phyloP scores from a whole-genome alignment of 1,140 invertebrate species.

The Venustaconcha ellipsiformis region DNA sequence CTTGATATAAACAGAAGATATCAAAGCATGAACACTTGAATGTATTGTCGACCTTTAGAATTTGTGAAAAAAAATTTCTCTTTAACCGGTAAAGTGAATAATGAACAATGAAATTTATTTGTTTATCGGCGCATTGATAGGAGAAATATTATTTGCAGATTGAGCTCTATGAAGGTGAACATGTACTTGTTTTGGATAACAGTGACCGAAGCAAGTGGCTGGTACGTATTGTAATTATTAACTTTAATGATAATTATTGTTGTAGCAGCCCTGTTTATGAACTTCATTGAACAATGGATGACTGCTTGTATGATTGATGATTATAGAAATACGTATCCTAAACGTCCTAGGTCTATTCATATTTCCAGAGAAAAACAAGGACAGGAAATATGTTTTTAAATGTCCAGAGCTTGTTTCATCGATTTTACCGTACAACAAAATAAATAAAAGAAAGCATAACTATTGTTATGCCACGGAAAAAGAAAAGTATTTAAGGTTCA shows the following conservation, averaged over 20 bases:
- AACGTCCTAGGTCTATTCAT: not conserved
- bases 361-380: not conserved
- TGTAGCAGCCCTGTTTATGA: not conserved
- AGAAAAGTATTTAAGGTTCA: not conserved
- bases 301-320: not conserved
- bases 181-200: conserved; percentile 58
- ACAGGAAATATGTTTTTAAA: too few species aligned
- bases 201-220: conserved; percentile 53
- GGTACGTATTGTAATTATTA: conserved; percentile 31
- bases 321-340: not conserved
- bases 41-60: not conserved
- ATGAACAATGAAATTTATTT: not conserved
- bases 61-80: too few species aligned
- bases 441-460: not conserved
- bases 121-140: not conserved
- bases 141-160: conserved; percentile 46
- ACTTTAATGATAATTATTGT: not conserved
- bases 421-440: too few species aligned
- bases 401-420: too few species aligned
- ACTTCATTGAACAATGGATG: not conserved
- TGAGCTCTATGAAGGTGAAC: conserved; percentile 57
- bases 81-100: not conserved
- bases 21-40: not conserved
- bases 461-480: not conserved
- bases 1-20: not conserved